A percentile compares a stretch with the other conserved stretches of the same genome.
phyloP scores from a whole-genome alignment of 2,797 vertebrate species.

The Pantherophis vulpinus region DNA sequence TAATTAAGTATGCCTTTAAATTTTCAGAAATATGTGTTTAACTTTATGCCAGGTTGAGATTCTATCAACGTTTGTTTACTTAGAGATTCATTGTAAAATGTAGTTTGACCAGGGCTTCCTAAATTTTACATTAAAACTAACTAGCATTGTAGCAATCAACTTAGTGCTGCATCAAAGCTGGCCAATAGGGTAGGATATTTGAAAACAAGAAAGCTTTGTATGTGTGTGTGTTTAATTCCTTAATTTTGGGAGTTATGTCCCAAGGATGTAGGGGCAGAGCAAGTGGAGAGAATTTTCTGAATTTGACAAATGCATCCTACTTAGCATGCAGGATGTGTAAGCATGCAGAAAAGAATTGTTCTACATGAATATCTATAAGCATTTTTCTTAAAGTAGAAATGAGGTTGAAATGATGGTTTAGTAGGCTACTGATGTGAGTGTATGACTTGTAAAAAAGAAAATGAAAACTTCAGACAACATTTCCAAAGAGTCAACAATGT shows the following conservation, averaged over 20 bases:
- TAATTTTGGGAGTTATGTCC: background rate
- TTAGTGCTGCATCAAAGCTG: background rate
- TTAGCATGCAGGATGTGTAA: background rate
- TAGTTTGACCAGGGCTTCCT: background rate
- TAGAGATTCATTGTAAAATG: background rate
- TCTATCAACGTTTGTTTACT: background rate
- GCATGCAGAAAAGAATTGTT: background rate
- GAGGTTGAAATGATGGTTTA: background rate
- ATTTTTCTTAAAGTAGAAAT: background rate
- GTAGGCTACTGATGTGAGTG: background rate
- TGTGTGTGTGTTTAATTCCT: background rate
- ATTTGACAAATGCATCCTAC: background rate
- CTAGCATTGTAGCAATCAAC: background rate
- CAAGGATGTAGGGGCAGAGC: background rate
- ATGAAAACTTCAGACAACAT: background rate
- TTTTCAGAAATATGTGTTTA: background rate
- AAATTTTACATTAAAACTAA: background rate
- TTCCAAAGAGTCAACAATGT: background rate
- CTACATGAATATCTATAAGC: background rate
- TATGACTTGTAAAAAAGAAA: background rate
- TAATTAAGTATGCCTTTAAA: background rate
- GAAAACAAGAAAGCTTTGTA: background rate
- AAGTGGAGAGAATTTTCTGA: background rate
- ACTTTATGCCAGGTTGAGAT: background rate
- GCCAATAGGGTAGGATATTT: background rate